Evolutionary conservation across 1,140 invertebrate species (phyloP).

Genomic region (Schlechtendalia chinensis): DNA sequence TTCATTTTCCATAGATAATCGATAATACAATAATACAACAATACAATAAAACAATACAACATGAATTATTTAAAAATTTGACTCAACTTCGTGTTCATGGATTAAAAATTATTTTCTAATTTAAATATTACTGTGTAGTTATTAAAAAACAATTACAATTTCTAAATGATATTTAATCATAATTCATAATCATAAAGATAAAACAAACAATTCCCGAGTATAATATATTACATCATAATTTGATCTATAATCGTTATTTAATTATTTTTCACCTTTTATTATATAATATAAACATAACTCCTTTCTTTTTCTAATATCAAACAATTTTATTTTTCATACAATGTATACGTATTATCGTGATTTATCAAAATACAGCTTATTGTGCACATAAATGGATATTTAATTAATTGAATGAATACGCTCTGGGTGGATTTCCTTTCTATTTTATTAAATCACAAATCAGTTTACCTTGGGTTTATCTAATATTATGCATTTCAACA

Average conservation of each 20-base stretch:
- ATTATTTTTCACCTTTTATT: background rate
- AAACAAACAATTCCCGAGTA: background rate
- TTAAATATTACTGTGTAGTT: no score
- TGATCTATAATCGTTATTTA: background rate
- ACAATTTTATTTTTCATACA: background rate
- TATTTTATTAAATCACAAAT: background rate
- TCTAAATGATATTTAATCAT: background rate
- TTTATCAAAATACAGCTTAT: background rate
- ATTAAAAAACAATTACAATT: no score
- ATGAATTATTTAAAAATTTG: no score
- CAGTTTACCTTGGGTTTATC: background rate
- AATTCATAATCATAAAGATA: background rate
- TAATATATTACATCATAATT: background rate
- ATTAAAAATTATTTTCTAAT: no score
- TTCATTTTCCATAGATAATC: no score
- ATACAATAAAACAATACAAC: no score
- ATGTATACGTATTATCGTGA: background rate
- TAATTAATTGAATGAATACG: background rate
- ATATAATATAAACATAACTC: background rate
- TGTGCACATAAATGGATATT: background rate
- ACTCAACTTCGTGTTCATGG: no score
- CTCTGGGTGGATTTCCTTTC: background rate
- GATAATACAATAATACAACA: no score
- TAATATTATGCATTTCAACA: background rate
- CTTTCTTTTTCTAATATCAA: background rate